Evolutionary conservation across 2,797 vertebrate species (phyloP), one percentile per base, ranked within the genome.

Genomic region (Cottoperca gobio): DNA sequence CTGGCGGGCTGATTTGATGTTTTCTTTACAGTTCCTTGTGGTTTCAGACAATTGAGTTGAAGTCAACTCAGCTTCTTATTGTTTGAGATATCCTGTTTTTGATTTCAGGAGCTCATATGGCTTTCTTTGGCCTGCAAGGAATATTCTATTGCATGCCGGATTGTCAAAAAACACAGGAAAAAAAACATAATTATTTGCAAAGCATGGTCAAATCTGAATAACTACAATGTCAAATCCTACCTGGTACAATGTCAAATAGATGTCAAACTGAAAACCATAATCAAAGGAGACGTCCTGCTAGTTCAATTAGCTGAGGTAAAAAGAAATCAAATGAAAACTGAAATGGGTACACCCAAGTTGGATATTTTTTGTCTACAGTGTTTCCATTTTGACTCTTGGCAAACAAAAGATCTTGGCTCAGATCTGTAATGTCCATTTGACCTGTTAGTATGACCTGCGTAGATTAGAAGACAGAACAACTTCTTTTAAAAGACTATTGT

Each of bases 41-140:
- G 73, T 85, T 80, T 87, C 76, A 83, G 84, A 90, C 90, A 94
- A 91, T 90, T 69, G 75, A 63, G 84, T 84, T 76, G 54, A 83
- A 88, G 88, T 86, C 88, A 80, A 90, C 81, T 92, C 78, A 78
- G 85, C 83, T 85, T 86, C 79, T 91, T 93, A 95, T 95, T 95
- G 93, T 95, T 91, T 73, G 57, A 87, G 54, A 73, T 88, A 94
- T 95, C 95, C 95, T 95, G 94, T 95, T 95, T 95, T 94, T 54
- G 1, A 84, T 86, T 81, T 82, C 45, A 52, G 64, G 80, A 76
- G 76, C 64, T 78, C 35, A 26, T 39, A 24, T 39, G 39, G 49
- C 35, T 82, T 88, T 72, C 63, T 77, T 79, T 40, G 69, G 58
- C 49, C 75, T 68, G 23, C 54, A 52, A 70, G 58, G 49, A 68